Evolutionary conservation across 1,140 invertebrate species (phyloP), one percentile per base, ranked within the genome.

Genomic region (Galleria mellonella): DNA sequence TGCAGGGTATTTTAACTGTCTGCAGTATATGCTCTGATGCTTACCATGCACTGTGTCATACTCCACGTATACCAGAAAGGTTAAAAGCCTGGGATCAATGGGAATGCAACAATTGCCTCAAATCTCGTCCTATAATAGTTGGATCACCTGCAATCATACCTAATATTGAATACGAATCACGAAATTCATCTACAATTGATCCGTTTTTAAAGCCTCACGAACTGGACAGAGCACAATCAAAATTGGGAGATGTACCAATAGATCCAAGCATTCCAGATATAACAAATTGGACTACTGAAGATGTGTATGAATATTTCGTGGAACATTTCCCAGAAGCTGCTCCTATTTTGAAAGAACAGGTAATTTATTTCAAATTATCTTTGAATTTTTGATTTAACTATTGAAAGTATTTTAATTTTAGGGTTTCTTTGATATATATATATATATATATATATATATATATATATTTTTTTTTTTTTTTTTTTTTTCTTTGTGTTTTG

Each of bases 21-120:
- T 96, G 94, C 81, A 92, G 90, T 65, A 89, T 89, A 15, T 96
- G 94, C 78, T 92, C 94, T 46, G 93, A 95, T 83, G 92, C 92
- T 9, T 96, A 94, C 73, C 94, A 96, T 75, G 88, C 91, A 45
- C 83, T 87, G 17, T 96, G 94, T 66, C 94, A 94, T 65, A 73
- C 87, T 17, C 90, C 91, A n/a, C 76, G 87, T 30, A 88, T 92
- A 49, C 77, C 77, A 10, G 88, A 89, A 47, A 74, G 87, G 51
- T 55, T 82, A 8, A 88, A 87, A 68, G 82, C 87, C 28, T 87
- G 87, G 64, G 82, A 85, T 41, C 86, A 88, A 59, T 90, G 89
- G 89, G 77, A 89, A 46, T 90, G 89, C 46, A 86, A 81, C 31
- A 89, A 89, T 43, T 90, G 89, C 52, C 72, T 89, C 43, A 75